Base-by-base conservation (phyloP, 2,113 vertebrate species). In the Sisor rabdophorus region DNA sequence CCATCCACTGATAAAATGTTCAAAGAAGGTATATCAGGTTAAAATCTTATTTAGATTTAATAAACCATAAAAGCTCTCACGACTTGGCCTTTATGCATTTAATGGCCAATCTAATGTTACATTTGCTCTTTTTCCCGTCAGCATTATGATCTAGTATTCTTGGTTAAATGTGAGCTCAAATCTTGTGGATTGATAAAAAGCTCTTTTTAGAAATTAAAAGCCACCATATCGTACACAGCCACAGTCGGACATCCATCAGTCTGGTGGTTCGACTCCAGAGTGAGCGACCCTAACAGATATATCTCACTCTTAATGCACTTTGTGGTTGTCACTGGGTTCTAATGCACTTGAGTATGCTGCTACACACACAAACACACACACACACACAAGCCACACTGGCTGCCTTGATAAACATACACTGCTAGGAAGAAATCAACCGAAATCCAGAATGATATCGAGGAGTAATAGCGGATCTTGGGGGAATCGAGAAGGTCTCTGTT, bases 61-160 rank as follows among this genome's bases (percentile, higher is more conserved):
- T 79, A 73, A 87, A 84, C 86, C 86, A 73, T 82, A 83, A 87
- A 85, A 88, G 88, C 87, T 88, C 82, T 87, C 85, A 83, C 76
- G 75, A 82, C 76, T 85, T 89, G 83, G 56, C 77, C 85, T 89
- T 89, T 85, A 40, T 85, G 90, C 83, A 86, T 89, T 87, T 85
- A 70, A 75, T 75, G 40, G 40, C 86, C 88, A 85, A 84, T 89
- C 87, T 92, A 86, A 85, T 86, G 84, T 92, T 92, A 88, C 89
- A 79, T 80, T 72, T 69, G 74, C 80, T 44, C 77, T 71, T 71
- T 77, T 80, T 84, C 85, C 76, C 78, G 72, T 81, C 80, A 84
- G 84, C 84, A 84, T 88, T 87, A 85, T 83, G 81, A 84, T 82
- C 77, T 79, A 59, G 74, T 86, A 81, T 79, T 79, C 44, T 71